Evolutionary conservation across 64 coral and sea anemone genomes (phyloP), one percentile per base, ranked within the genome.

Genomic region (Montipora sp.): DNA sequence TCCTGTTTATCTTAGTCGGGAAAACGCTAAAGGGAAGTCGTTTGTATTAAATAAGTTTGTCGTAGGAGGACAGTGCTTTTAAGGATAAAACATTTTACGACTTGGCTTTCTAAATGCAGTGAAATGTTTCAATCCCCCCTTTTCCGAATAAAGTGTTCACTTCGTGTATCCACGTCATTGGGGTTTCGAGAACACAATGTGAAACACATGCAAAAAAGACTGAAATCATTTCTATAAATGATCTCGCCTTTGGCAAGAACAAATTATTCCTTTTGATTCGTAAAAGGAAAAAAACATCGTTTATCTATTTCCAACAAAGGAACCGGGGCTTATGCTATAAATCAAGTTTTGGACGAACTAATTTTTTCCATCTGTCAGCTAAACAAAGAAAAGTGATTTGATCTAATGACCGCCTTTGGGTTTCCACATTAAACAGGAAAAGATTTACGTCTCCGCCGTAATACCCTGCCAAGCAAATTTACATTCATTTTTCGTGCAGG

Each of bases 191-290:
- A 36, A 36, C 36, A 36, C 36, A 36, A 36, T 1, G 36, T 36
- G 36, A 36, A 36, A 36, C 1, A 36, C 36, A 36, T n/a, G n/a
- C n/a, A 36, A 36, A 36, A 36, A 36, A 36, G 36, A 36, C 36
- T 36, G 36, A 36, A 36, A 36, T 36, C 36, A 36, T 36, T 36
- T 36, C 36, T 36, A 36, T 36, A 43, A 18, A 85, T 50, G n/a
- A 85, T 71, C 82, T 49, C 61, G 7, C 46, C 61, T 83, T 85
- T 85, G 63, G 16, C 61, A 83, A 67, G 23, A 44, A 83, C 24
- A 36, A 19, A 65, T 48, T 85, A 71, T 51, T 49, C n/a, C 19
- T 48, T 72, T 85, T 51, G 15, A 47, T 69, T 71, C 47, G 7
- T 7, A 3, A 59, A 61, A 36, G 68, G 47, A 85, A 85, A 85